A percentile compares a stretch with the other conserved stretches of the same genome.
These are phyloP conservation scores for Drosophila cardini DNA, from an alignment of 1,140 invertebrate genomes.

Conservation along the genomic window DNA sequence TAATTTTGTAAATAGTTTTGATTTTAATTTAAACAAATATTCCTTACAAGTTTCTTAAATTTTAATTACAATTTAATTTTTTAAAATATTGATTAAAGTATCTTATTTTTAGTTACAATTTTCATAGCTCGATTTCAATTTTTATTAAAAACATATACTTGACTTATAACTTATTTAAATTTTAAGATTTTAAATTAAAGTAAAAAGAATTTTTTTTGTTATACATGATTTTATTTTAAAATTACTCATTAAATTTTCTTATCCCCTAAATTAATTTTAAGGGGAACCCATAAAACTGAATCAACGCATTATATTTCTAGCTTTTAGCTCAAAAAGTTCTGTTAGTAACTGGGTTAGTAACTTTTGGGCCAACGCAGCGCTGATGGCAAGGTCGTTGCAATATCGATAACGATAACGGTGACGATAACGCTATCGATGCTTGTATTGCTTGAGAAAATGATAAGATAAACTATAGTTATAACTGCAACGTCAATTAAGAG, in stretches of 20 bases:
- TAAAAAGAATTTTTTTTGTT: too few relatives aligned
- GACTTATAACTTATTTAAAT: too few relatives aligned
- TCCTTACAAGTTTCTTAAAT: too few relatives aligned
- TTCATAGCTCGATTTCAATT: too few relatives aligned
- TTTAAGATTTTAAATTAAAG: too few relatives aligned
- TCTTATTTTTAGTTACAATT: too few relatives aligned
- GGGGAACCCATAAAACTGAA: background rate
- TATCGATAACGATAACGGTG: constrained; percentile 9
- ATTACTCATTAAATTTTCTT: background rate
- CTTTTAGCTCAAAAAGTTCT: background rate
- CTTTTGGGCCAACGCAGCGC: constrained; percentile 4
- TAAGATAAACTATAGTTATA: constrained; percentile 53
- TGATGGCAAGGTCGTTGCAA: constrained; percentile 25
- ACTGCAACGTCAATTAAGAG: constrained; percentile 56
- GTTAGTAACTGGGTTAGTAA: background rate
- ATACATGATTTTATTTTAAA: too few relatives aligned
- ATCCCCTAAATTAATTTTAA: background rate
- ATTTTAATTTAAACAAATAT: too few relatives aligned
- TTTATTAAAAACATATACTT: too few relatives aligned
- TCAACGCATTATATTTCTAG: background rate
- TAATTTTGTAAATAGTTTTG: too few relatives aligned
- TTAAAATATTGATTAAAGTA: too few relatives aligned
- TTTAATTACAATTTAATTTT: too few relatives aligned
- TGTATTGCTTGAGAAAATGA: constrained; percentile 19
- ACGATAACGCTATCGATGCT: constrained; percentile 8